A percentile compares a stretch with the other conserved stretches of the same genome.
Evolutionary conservation across 2,888 invertebrate genomes (phyloP).

Genomic region (Tenthredo amoena): DNA sequence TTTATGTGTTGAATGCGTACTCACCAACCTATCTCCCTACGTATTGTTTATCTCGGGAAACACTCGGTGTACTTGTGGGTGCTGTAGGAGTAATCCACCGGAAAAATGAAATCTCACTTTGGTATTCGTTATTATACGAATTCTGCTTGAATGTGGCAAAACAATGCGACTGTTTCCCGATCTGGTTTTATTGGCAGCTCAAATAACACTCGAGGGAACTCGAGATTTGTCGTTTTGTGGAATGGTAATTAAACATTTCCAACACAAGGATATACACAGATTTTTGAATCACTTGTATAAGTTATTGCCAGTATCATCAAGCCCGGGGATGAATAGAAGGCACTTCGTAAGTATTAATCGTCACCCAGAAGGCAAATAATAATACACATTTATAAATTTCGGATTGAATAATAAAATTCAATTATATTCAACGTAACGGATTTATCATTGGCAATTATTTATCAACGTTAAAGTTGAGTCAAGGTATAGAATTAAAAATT

Average conservation of each 20-base stretch:
- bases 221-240: not conserved
- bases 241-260: not conserved
- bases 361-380: not conserved
- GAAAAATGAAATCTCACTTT: conserved; percentile 1
- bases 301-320: not conserved
- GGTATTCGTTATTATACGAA: conserved; percentile 7
- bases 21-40: not conserved
- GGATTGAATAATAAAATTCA: not conserved
- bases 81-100: conserved; percentile 5
- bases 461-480: not conserved
- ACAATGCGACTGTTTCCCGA: conserved; percentile 1
- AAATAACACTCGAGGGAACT: conserved; percentile 8
- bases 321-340: not conserved
- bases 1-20: not conserved
- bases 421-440: not conserved
- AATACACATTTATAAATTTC: not conserved
- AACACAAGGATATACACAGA: not conserved
- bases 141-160: conserved; percentile 3
- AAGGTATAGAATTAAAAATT: not conserved
- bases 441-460: not conserved
- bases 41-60: conserved; percentile 47
- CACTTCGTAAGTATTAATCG: not conserved
- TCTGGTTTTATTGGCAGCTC: conserved; percentile 12
- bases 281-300: not conserved
- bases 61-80: conserved; percentile 34